Evolutionary conservation across 2,888 invertebrate genomes (phyloP), one percentile per base, ranked within the genome.

Genomic region (Venusia cambrica): DNA sequence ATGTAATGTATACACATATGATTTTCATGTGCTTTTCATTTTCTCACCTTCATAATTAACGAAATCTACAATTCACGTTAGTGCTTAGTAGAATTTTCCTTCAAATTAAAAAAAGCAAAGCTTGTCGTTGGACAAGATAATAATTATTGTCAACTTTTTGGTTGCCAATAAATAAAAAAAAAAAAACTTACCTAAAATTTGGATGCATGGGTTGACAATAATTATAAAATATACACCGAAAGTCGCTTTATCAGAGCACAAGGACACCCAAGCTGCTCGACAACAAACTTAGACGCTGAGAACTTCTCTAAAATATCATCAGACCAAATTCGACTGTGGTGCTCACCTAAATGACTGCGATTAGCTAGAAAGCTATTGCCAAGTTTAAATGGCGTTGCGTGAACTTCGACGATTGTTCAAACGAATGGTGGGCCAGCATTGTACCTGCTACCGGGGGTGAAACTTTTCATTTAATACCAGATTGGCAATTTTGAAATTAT

Each of bases 281-380:
- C 12, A 29, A 19, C 28, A 38, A 29, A 33, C 26, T 39, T 28
- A 33, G 28, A 34, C 14, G 19, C 16, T n/a, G 29, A 13, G 54
- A 68, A 70, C 62, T 73, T 69, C 38, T 55, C 68, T 69, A 63
- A 72, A 76, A 73, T 63, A 72, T 64, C 67, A 72, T 73, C 67
- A 68, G 60, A 52, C 55, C 49, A 64, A 76, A 67, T 59, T 62
- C 66, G 56, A 65, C 54, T 53, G 62, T 61, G 70, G 71, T 64
- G 61, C 69, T 74, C 69, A 44, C 62, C 61, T 58, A 73, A 83
- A 83, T 71, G 74, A 73, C 76, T 66, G 54, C 76, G 72, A 79
- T 83, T 83, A 81, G 74, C 73, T 76, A 63, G 63, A 73, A 74
- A 74, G 75, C 74, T 68, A 76, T 78, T 67, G 54, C 67, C 39